A percentile compares a stretch with the other conserved stretches of the same genome.
These are phyloP conservation scores for Tinea pellionella DNA, from an alignment of 2,888 invertebrate species.

Conservation along the genomic window DNA sequence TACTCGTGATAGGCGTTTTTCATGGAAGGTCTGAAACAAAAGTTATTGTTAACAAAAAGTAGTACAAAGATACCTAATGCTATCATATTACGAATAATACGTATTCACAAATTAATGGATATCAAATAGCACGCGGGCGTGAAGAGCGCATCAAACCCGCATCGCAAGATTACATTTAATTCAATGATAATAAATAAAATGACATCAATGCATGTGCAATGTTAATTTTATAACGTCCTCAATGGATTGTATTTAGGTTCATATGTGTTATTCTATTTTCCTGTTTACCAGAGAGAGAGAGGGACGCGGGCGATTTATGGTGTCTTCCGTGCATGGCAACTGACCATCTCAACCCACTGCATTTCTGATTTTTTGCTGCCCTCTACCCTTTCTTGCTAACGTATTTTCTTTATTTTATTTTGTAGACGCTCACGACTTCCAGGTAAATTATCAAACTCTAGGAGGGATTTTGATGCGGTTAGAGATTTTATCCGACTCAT, in stretches of 20 bases:
- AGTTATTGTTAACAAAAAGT: no score
- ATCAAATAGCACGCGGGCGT: not conserved
- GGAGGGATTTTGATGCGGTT: slow-evolving; percentile 22
- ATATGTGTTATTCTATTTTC: no score
- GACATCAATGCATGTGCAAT: slow-evolving; percentile 1
- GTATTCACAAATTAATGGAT: not conserved
- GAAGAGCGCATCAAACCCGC: slow-evolving; percentile 5
- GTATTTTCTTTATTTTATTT: slow-evolving; percentile 44
- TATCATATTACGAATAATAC: not conserved
- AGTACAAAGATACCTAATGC: not conserved
- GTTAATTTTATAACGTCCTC: not conserved
- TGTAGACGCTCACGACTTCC: slow-evolving; percentile 40
- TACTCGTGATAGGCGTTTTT: not conserved
- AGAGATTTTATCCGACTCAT: not conserved
- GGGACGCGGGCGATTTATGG: not conserved
- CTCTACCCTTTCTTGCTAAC: slow-evolving; percentile 43
- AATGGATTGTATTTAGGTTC: no score
- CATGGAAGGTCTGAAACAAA: no score
- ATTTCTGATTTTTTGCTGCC: slow-evolving; percentile 43
- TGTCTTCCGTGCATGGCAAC: not conserved
- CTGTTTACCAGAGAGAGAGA: no score
- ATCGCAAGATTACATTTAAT: slow-evolving; percentile 7
- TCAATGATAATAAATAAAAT: slow-evolving; percentile 1
- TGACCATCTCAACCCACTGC: not conserved
- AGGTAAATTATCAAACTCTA: slow-evolving; percentile 51